Base-by-base conservation (phyloP, 2,888 invertebrate genomes). In the Drosophila testacea region DNA sequence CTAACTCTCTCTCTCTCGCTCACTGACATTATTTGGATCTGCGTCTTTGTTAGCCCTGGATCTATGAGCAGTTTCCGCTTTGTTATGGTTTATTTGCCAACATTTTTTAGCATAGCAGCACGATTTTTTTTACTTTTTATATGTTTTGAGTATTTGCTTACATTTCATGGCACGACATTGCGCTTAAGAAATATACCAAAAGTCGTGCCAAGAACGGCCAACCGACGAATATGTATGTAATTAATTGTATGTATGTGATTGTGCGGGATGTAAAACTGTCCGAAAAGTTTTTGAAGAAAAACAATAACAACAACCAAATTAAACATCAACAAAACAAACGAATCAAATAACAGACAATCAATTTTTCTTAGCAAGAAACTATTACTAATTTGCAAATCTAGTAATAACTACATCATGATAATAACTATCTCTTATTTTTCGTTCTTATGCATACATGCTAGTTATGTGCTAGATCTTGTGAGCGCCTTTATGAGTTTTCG, bases 41-140 rank as follows among this genome's bases (percentile, higher is more conserved):
- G n/a, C 51, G 34, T 46, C 57, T 51, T 22, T 22, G 7, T 55
- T 47, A 32, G 57, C 44, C 60, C 30, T 51, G 42, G 52, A 44
- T 66, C 55, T 64, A 55, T 50, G 48, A 68, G 70, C 66, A 56
- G 81, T 74, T 80, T 79, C 73, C 79, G 76, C 79, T 70, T 80
- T 75, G 82, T 71, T 71, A 82, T 81, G 69, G 48, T 77, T 77
- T 81, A 69, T 77, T 69, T 71, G 71, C 60, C 73, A 73, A 79
- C 73, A 63, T 79, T 82, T 75, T 82, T 76, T 79, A 70, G 70
- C 79, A 81, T 81, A 79, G 79, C 73, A 70, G 79, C 80, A 80
- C 82, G 79, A 81, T 70, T 72, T 79, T 48, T 69, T 68, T 56
- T 52, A 16, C 51, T 77, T 64, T 77, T 68, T 71, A 71, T 74